These are phyloP conservation scores for Macrotis lagotis DNA, from an alignment of 2,113 vertebrate genomes.

Conservation along the genomic window DNA sequence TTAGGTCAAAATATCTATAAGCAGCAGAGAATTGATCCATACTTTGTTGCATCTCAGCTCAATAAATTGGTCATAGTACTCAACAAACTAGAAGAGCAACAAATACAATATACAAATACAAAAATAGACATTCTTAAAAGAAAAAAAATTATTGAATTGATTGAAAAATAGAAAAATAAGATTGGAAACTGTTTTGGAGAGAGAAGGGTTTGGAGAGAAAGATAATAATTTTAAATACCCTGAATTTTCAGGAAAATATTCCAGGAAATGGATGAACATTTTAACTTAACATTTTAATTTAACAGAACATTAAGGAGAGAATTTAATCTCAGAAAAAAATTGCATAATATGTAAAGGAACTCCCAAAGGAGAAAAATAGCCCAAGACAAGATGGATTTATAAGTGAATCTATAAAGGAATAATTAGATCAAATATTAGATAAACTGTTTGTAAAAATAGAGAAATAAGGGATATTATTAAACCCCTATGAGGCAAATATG, in stretches of 20 bases:
- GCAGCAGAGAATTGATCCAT: no score
- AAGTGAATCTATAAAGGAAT: neutral
- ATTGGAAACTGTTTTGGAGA: neutral
- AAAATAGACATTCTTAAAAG: neutral
- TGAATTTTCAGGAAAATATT: neutral
- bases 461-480: neutral
- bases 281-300: neutral
- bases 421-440: neutral
- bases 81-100: neutral
- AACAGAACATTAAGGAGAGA: neutral
- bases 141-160: neutral
- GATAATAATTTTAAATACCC: neutral
- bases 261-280: neutral
- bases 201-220: neutral
- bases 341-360: neutral
- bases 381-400: neutral
- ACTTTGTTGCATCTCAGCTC: neutral
- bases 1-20: no score
- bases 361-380: neutral
- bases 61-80: neutral
- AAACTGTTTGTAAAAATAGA: neutral
- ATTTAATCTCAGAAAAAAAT: neutral
- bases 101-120: neutral
- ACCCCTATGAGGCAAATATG: neutral
- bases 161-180: conserved; percentile 5